Base-by-base conservation (phyloP, 2,113 vertebrate genomes). In the Chaetorhynchus papuensis region DNA sequence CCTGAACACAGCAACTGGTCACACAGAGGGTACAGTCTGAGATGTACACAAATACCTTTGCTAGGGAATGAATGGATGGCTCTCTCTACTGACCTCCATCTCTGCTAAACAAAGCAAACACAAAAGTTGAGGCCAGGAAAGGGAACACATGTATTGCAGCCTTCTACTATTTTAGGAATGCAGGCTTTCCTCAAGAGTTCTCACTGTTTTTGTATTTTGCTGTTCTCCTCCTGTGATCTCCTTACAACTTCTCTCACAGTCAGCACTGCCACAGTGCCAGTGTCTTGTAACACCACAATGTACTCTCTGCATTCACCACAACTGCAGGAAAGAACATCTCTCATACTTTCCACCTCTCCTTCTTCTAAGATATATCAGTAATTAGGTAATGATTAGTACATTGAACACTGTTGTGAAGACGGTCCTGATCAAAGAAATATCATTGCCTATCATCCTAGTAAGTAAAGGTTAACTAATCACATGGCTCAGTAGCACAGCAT, bases 401-500 rank as follows among this genome's bases (percentile, higher is more conserved):
- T 94, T 93, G 27, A 89, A 68, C 65, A 80, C 50, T 61, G 87
- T 54, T 79, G 87, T 93, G 66, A 96, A 94, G 93, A 91, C 22
- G 52, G 44, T 42, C 96, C 35, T 93, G 97, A 97, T 96, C 96
- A 95, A 95, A 89, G 70, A 96, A 90, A 83, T 85, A 90, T 66
- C 70, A 64, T 89, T 75, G 37, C 20, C 33, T 94, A 82, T 72
- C 66, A 86, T 85, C 87, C 78, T 49, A 91, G 89, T 85, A 93
- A 64, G 87, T 80, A 59, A 77, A 65, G 35, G 74, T 95, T 92
- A 83, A 65, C 27, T 93, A 92, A 91, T 90, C 96, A 92, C 64
- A 88, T 89, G 59, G 33, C 24, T 91, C 49, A 57, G 50, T 59
- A 83, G 44, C 42, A 90, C 14, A 52, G 21, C 53, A 24, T 16